Conservation (phyloP, 2,888 invertebrate species). For the Hirtodrosophila trivittata region DNA sequence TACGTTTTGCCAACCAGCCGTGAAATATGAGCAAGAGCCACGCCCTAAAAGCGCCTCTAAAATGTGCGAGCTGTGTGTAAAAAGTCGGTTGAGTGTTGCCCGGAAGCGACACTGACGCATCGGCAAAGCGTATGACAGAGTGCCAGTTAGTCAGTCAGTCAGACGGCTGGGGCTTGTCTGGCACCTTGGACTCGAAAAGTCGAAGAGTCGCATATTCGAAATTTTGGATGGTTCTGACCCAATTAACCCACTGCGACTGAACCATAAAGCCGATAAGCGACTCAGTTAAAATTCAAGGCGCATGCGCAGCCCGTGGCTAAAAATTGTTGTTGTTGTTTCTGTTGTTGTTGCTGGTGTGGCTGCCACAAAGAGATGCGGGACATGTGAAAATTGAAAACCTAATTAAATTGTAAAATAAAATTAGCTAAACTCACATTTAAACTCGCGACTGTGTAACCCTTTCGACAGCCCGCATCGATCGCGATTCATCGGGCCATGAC, state of each 20-base stretch:
- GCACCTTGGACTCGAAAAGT: constrained; percentile 36
- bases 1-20: constrained; percentile 47
- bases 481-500: constrained; percentile 28
- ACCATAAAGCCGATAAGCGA: constrained; percentile 27
- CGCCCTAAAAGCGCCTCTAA: constrained; percentile 23
- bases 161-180: constrained; percentile 6
- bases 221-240: constrained; percentile 25
- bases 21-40: constrained; percentile 64
- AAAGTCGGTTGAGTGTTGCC: too few relatives aligned
- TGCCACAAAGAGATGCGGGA: constrained; percentile 57
- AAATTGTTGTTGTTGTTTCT: constrained; percentile 19
- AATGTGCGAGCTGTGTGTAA: too few relatives aligned
- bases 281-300: constrained; percentile 42
- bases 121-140: too few relatives aligned
- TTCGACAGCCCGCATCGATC: constrained; percentile 49
- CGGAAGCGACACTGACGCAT: constrained; percentile 47
- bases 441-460: background rate
- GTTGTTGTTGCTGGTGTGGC: constrained; percentile 1
- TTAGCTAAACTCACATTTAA: constrained; percentile 63
- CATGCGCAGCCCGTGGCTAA: constrained; percentile 61
- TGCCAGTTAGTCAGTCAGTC: constrained; percentile 16
- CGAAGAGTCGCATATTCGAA: background rate
- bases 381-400: constrained; percentile 71
- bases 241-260: constrained; percentile 34
- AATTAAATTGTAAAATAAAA: constrained; percentile 76